Conservation (phyloP, 2,797 vertebrate genomes). For the Propithecus deckenii region DNA sequence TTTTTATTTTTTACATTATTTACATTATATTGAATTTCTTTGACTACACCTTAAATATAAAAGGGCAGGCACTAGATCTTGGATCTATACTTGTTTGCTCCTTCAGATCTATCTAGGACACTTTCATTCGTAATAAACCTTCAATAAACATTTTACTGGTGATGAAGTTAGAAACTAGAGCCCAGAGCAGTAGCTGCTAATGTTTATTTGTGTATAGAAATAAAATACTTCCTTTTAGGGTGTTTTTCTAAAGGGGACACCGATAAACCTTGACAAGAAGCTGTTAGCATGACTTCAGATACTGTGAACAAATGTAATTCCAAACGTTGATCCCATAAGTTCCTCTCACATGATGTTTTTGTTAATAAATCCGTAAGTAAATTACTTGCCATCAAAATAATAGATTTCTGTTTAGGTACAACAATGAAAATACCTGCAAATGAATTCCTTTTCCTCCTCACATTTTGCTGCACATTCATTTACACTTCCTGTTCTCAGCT, state of each 20-base stretch:
- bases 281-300: background rate
- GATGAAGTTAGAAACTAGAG: background rate
- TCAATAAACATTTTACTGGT: background rate
- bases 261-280: background rate
- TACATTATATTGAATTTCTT: background rate
- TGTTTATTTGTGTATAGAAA: background rate
- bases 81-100: background rate
- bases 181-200: background rate
- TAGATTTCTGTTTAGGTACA: fast-evolving
- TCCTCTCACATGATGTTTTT: background rate
- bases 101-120: too few relatives aligned
- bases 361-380: background rate
- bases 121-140: background rate
- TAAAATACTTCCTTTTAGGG: background rate
- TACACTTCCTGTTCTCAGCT: slow-evolving; percentile 53
- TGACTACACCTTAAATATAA: too few relatives aligned
- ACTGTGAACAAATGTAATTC: background rate
- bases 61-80: background rate
- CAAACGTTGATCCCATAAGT: background rate
- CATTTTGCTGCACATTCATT: slow-evolving; percentile 81
- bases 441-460: slow-evolving; percentile 81
- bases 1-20: background rate
- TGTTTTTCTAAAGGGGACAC: background rate
- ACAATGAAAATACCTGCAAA: slow-evolving; percentile 84
- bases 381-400: background rate